These are phyloP conservation scores for Sycobia sp. DNA, from an alignment of 1,140 invertebrate species.

Conservation along the genomic window DNA sequence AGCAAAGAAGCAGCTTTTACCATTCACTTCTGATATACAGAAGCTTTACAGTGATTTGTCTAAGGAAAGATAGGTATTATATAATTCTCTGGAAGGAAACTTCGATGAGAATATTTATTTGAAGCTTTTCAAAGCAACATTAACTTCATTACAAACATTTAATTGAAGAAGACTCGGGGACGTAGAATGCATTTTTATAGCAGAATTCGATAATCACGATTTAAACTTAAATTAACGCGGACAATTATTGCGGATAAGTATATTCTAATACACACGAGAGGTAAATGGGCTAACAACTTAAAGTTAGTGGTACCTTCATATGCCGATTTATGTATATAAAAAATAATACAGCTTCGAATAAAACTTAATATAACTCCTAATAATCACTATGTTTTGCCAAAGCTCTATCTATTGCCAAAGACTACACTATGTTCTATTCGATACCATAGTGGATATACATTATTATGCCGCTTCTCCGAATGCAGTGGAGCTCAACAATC, in stretches of 20 bases:
- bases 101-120: neutral
- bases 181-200: neutral
- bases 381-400: neutral
- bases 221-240: neutral
- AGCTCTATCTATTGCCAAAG: too few relatives aligned
- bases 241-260: neutral
- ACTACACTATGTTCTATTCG: neutral
- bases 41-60: neutral
- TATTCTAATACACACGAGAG: neutral
- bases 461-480: too few relatives aligned
- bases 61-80: neutral
- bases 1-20: neutral
- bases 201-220: too few relatives aligned
- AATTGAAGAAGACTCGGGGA: neutral
- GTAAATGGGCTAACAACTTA: neutral
- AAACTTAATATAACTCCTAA: neutral
- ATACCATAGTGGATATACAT: neutral
- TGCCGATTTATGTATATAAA: neutral
- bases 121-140: too few relatives aligned
- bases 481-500: too few relatives aligned
- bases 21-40: neutral
- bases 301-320: neutral
- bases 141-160: neutral
- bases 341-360: neutral
- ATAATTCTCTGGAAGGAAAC: neutral